phyloP scores from a whole-genome alignment of 2,113 vertebrate genomes.

The Catagonus wagneri region DNA sequence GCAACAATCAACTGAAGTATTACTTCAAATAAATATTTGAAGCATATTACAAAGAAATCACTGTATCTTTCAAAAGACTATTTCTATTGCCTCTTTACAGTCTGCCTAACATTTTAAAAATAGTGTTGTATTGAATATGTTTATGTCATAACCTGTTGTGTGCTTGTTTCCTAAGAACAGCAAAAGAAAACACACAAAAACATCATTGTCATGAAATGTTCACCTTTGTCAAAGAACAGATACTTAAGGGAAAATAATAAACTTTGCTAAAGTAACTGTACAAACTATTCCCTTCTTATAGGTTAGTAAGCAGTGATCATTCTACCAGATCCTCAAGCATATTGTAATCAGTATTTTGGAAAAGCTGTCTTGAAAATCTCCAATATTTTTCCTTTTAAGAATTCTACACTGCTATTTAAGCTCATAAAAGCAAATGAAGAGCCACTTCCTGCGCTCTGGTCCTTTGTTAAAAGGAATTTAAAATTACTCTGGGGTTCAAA shows the following conservation, averaged over 20 bases:
- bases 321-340: background rate
- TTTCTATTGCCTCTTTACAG: background rate
- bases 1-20: background rate
- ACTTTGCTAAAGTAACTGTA: background rate
- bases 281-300: background rate
- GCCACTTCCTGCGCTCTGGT: background rate
- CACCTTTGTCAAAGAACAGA: background rate
- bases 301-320: background rate
- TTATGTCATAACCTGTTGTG: background rate
- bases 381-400: background rate
- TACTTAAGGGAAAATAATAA: background rate
- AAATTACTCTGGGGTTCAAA: background rate
- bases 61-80: background rate
- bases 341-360: background rate
- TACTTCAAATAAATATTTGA: constrained; percentile 19
- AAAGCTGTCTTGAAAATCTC: background rate
- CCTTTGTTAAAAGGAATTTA: background rate
- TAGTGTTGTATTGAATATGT: background rate
- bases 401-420: background rate
- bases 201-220: background rate
- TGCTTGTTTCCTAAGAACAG: background rate
- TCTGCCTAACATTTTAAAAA: background rate
- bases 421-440: constrained; percentile 4
- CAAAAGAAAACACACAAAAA: background rate
- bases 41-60: background rate